Evolutionary conservation across 2,797 vertebrate species (phyloP).

Genomic region (Myotis pilosus): DNA sequence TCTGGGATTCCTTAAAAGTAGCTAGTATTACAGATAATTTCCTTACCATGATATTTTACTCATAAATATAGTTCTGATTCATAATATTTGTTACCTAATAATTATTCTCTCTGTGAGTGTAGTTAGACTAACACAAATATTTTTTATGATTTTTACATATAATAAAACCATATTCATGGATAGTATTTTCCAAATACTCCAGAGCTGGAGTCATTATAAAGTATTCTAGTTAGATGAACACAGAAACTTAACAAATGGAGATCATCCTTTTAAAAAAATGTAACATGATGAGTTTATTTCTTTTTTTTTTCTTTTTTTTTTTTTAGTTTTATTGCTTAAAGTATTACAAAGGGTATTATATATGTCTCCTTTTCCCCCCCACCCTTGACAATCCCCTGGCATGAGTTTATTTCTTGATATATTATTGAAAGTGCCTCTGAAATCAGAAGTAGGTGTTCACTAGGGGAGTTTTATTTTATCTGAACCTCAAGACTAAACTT

Average conservation of each 20-base stretch:
- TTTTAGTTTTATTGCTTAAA: too few relatives aligned
- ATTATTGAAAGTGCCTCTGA: background rate
- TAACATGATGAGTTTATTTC: background rate
- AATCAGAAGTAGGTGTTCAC: background rate
- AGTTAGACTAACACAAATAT: background rate
- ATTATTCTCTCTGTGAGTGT: background rate
- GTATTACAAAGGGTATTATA: too few relatives aligned
- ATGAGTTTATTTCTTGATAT: background rate
- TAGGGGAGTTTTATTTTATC: background rate
- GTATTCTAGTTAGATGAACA: background rate
- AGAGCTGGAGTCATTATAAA: background rate
- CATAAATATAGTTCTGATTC: background rate
- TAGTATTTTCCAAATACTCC: background rate
- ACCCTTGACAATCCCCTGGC: too few relatives aligned
- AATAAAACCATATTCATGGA: background rate
- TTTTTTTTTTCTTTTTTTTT: background rate
- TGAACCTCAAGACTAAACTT: background rate
- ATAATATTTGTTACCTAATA: background rate
- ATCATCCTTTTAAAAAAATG: background rate
- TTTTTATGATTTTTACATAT: background rate
- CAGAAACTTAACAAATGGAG: background rate
- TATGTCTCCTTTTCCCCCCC: too few relatives aligned
- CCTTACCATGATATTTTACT: background rate
- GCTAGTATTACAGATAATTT: background rate
- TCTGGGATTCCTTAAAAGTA: background rate